These are phyloP conservation scores for Psophia crepitans DNA, from an alignment of 2,113 vertebrate species.

Conservation along the genomic window DNA sequence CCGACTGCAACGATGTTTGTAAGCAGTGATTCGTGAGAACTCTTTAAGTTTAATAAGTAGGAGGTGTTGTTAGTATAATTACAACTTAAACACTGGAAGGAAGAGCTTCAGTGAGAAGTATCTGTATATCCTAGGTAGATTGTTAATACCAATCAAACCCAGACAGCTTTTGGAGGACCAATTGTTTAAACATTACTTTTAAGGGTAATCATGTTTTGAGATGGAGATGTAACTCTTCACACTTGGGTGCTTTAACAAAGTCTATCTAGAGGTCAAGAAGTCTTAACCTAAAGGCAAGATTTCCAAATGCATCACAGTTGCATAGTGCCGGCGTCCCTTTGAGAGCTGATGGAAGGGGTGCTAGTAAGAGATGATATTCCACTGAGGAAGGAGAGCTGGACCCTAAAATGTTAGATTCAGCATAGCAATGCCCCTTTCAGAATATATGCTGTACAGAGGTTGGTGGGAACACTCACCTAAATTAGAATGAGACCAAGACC, in stretches of 20 bases:
- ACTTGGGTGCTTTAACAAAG: not conserved
- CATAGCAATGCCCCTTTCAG: not conserved
- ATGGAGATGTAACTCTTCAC: not conserved
- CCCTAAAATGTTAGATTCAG: not conserved
- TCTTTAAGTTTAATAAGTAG: not conserved
- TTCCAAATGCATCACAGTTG: not conserved
- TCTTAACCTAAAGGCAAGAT: not conserved
- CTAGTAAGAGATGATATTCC: not conserved
- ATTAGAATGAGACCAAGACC: not conserved
- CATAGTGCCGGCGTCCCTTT: not conserved
- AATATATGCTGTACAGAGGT: not conserved
- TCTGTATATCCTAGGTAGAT: not conserved
- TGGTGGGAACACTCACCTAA: not conserved
- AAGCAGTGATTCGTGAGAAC: not conserved
- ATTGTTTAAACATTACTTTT: not conserved
- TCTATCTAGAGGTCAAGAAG: not conserved
- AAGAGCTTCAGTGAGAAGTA: not conserved
- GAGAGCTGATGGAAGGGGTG: not conserved
- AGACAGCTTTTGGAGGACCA: not conserved
- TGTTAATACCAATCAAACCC: not conserved
- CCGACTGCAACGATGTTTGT: not conserved
- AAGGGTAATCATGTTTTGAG: not conserved
- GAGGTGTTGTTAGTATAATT: not conserved
- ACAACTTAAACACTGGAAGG: not conserved
- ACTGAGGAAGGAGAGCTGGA: not conserved